A percentile compares a stretch with the other conserved stretches of the same genome.
Evolutionary conservation across 2,113 vertebrate genomes (phyloP).

Genomic region (Seriola dumerili): DNA sequence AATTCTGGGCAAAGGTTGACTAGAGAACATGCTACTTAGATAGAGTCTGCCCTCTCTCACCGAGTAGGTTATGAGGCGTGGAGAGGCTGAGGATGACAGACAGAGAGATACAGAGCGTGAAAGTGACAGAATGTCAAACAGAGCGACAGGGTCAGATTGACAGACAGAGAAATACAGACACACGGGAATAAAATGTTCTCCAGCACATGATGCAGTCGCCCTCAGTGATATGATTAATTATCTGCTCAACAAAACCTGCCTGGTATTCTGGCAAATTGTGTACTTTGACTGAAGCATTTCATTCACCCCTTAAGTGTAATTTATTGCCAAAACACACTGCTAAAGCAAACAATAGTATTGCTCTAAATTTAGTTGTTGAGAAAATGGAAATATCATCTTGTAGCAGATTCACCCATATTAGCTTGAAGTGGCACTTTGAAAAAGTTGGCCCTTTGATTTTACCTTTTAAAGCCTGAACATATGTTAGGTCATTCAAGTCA

Average conservation of each 20-base stretch:
- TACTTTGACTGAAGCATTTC: background rate
- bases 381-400: too few relatives aligned
- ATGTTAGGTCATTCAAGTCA: too few relatives aligned
- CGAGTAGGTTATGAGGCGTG: background rate
- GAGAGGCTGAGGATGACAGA: slow-evolving; percentile 1
- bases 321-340: background rate
- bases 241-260: background rate
- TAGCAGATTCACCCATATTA: too few relatives aligned
- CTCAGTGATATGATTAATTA: background rate
- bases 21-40: slow-evolving; percentile 30
- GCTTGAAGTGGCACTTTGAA: too few relatives aligned
- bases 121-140: slow-evolving; percentile 27
- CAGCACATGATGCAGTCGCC: background rate
- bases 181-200: background rate
- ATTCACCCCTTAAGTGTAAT: background rate
- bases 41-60: background rate
- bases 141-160: background rate
- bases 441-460: too few relatives aligned
- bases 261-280: background rate
- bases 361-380: too few relatives aligned
- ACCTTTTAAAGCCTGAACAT: too few relatives aligned
- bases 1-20: slow-evolving; percentile 16
- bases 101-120: background rate
- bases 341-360: too few relatives aligned
- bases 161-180: background rate